phyloP scores from a whole-genome alignment of 2,888 invertebrate species.

The Lamproptera curius region DNA sequence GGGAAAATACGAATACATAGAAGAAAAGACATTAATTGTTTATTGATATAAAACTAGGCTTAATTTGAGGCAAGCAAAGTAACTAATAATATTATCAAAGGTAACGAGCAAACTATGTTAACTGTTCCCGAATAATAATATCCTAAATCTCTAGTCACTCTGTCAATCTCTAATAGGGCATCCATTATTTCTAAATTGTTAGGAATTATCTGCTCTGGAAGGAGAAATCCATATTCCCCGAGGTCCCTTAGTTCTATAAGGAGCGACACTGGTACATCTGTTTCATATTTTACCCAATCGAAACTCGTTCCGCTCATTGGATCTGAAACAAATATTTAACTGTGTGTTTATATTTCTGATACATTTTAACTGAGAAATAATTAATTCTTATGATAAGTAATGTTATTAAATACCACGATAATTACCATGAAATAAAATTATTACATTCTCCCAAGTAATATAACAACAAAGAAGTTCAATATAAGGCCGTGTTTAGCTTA shows the following conservation, averaged over 20 bases:
- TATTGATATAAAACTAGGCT: too few species aligned
- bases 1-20: too few species aligned
- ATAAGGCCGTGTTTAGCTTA: too few species aligned
- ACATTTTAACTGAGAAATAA: too few species aligned
- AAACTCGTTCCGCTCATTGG: conserved; percentile 71
- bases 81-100: conserved; percentile 26
- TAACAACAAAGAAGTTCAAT: too few species aligned
- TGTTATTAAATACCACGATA: too few species aligned
- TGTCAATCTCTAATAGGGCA: conserved; percentile 65
- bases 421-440: too few species aligned
- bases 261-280: conserved; percentile 72
- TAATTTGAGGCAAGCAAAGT: too few species aligned
- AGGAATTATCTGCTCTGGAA: conserved; percentile 70
- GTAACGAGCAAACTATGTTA: conserved; percentile 29
- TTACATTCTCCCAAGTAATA: too few species aligned
- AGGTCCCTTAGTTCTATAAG: conserved; percentile 80
- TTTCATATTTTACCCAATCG: conserved; percentile 78
- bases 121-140: conserved; percentile 39
- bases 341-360: too few species aligned
- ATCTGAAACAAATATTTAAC: conserved; percentile 60
- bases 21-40: too few species aligned
- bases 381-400: too few species aligned
- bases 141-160: conserved; percentile 45
- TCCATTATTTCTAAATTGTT: conserved; percentile 80
- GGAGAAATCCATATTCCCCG: conserved; percentile 76